A percentile compares a stretch with the other conserved stretches of the same genome.
Evolutionary conservation across 2,888 invertebrate species (phyloP).

Genomic region (Xestia rhomboidea): DNA sequence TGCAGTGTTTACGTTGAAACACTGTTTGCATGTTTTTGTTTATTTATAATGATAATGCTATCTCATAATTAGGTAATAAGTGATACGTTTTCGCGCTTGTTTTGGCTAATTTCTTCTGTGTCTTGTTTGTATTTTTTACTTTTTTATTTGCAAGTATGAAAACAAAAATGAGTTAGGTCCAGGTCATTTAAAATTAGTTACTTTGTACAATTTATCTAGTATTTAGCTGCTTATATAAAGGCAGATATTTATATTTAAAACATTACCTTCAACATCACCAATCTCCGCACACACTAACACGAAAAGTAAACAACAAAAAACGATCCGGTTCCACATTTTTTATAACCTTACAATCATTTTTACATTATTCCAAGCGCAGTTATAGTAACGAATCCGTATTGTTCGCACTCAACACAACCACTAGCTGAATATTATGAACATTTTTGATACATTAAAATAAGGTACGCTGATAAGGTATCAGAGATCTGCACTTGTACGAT

Average conservation of each 20-base stretch:
- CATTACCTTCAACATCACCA: slow-evolving; percentile 68
- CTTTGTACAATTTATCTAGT: not conserved
- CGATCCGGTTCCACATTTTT: slow-evolving; percentile 76
- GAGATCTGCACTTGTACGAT: slow-evolving; percentile 78
- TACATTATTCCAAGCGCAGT: slow-evolving; percentile 55
- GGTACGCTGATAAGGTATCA: slow-evolving; percentile 82
- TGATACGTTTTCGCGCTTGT: not conserved
- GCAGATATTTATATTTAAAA: slow-evolving; percentile 20
- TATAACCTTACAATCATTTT: slow-evolving; percentile 56
- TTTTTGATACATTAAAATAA: slow-evolving; percentile 76
- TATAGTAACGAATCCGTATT: slow-evolving; percentile 30
- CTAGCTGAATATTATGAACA: slow-evolving; percentile 63
- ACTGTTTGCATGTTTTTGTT: slow-evolving; percentile 28
- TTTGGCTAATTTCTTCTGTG: slow-evolving; percentile 5
- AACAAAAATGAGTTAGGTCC: not conserved
- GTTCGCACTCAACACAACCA: slow-evolving; percentile 55
- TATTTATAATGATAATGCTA: slow-evolving; percentile 31
- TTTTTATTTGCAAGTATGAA: not conserved
- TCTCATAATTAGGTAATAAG: slow-evolving; percentile 29
- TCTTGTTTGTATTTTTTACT: not conserved
- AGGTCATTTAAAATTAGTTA: not conserved
- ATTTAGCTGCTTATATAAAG: not conserved
- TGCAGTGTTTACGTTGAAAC: slow-evolving; percentile 9
- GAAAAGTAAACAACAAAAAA: slow-evolving; percentile 72
- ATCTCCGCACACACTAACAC: slow-evolving; percentile 73